Percentiles rank a stretch among this genome's conserved stretches.
phyloP scores from a whole-genome alignment of 2,888 invertebrate species.

The Rhamnusium bicolor region DNA sequence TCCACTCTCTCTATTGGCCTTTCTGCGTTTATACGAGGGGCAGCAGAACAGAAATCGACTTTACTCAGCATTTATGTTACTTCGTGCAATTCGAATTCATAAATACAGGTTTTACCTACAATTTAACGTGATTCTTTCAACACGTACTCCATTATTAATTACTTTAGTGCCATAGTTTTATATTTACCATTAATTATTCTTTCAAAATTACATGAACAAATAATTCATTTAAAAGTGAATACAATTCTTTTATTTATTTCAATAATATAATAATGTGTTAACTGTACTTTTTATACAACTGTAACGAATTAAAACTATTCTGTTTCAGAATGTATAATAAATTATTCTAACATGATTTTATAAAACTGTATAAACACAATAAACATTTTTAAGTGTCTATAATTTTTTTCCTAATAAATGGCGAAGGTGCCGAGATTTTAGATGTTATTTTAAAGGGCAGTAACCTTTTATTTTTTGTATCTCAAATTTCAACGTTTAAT shows the following conservation, averaged over 20 bases:
- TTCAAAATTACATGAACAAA: neutral
- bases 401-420: neutral
- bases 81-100: conserved; percentile 11
- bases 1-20: conserved; percentile 53
- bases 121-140: conserved; percentile 9
- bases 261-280: neutral
- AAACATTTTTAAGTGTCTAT: neutral
- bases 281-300: neutral
- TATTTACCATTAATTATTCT: conserved; percentile 1
- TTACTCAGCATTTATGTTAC: neutral
- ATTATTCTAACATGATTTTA: neutral
- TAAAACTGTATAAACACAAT: neutral
- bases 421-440: neutral
- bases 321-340: neutral
- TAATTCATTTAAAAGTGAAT: neutral
- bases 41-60: neutral
- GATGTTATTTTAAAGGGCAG: no score
- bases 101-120: conserved; percentile 12
- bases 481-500: no score
- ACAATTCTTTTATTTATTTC: neutral
- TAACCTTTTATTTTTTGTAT: no score
- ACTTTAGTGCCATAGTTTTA: neutral
- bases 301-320: neutral
- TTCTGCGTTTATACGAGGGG: conserved; percentile 36
- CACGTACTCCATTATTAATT: neutral